These are phyloP conservation scores for Stylophora pistillata DNA, from an alignment of 64 coral and sea anemone species.

Conservation along the genomic window DNA sequence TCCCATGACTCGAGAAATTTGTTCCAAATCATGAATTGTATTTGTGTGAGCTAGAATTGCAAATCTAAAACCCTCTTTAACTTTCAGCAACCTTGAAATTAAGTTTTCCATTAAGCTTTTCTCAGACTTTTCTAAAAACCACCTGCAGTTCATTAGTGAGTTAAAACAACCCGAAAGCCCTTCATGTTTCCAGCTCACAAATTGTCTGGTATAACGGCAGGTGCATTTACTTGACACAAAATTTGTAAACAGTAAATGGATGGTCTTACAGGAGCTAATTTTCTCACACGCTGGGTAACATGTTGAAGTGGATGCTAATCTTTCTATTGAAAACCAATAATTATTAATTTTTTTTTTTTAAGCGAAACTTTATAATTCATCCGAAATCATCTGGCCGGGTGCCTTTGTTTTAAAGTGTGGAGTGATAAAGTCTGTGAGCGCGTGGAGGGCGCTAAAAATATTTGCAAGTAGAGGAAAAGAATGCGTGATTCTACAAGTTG, in stretches of 20 bases:
- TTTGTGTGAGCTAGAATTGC: too few relatives aligned
- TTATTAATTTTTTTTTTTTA: neutral
- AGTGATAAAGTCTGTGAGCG: neutral
- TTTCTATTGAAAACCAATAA: neutral
- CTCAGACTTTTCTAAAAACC: neutral
- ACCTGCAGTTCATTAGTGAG: neutral
- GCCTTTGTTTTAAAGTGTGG: neutral
- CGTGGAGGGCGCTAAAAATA: neutral
- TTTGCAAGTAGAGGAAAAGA: neutral
- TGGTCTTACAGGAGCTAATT: neutral
- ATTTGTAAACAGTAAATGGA: neutral
- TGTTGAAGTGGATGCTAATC: neutral
- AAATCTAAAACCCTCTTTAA: neutral
- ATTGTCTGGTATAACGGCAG: neutral
- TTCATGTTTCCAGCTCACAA: neutral
- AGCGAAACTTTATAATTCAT: neutral
- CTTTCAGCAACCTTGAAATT: neutral
- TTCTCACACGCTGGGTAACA: neutral
- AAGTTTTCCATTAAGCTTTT: neutral
- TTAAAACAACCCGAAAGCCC: neutral
- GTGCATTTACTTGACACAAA: neutral
- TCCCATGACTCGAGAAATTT: too few relatives aligned
- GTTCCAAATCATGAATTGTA: too few relatives aligned
- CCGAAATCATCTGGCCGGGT: too few relatives aligned
- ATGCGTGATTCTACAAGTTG: slow-evolving; percentile 21